phyloP scores from a whole-genome alignment of 2,113 vertebrate species.

The Oncorhynchus nerka region DNA sequence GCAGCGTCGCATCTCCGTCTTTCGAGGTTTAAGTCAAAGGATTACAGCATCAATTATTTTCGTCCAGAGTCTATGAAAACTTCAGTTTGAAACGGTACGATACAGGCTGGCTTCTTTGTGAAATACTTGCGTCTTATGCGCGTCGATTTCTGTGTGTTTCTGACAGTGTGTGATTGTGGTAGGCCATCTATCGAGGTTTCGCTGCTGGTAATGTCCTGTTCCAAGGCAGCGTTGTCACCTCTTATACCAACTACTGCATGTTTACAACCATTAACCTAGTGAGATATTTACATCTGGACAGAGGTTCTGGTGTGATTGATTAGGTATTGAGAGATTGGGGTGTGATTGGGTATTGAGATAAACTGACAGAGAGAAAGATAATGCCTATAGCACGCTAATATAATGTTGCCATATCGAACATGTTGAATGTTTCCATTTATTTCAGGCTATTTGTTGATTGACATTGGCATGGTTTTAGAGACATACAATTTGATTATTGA shows the following conservation, averaged over 20 bases:
- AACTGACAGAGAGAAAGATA: no score
- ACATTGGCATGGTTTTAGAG: not conserved
- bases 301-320: no score
- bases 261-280: no score
- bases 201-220: not conserved
- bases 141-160: slow-evolving; percentile 7
- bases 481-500: no score
- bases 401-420: not conserved
- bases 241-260: not conserved
- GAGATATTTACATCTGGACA: no score
- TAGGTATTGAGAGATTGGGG: no score
- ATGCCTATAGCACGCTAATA: no score
- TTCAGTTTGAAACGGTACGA: slow-evolving; percentile 31
- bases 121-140: not conserved
- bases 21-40: slow-evolving; percentile 15
- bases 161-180: slow-evolving; percentile 7
- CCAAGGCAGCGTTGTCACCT: not conserved
- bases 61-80: not conserved
- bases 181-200: not conserved
- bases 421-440: slow-evolving; percentile 26
- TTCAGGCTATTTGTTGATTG: not conserved
- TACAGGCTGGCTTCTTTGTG: not conserved
- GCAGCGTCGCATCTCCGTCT: not conserved
- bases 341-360: no score
- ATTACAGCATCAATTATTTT: slow-evolving; percentile 15